Evolutionary conservation across 2,888 invertebrate species (phyloP), one percentile per base, ranked within the genome.

Genomic region (Protodeltote pygarga): DNA sequence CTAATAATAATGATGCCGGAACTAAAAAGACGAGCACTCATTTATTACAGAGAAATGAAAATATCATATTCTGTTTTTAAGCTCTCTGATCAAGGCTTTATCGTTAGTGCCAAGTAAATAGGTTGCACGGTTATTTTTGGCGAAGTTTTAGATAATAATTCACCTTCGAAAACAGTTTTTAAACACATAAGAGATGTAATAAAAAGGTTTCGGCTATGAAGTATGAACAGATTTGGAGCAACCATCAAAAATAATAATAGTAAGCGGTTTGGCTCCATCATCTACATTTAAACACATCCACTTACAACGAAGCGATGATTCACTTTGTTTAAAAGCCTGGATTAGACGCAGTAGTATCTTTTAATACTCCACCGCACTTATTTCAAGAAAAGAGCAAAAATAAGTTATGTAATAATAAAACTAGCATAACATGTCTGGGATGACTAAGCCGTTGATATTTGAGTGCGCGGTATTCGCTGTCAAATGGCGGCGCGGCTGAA

Each of bases 391-490:
- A 68, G 63, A 49, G 59, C 71, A 59, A 66, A 68, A 68, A 68
- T 68, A 71, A 73, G 66, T 75, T 69, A 66, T 39, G 42, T 65
- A 65, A 62, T 63, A 60, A 70, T 69, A 67, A 70, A 67, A 66
- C 50, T 63, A 70, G 49, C 54, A 44, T 55, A 70, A 54, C 53
- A 63, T 63, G 71, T 63, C 51, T 62, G 66, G 34, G 70, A 71
- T 86, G 88, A 87, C 78, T 85, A 82, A 86, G 78, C 76, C 71
- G 47, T 72, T 81, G 86, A 84, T 86, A 87, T 85, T 84, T 83
- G 77, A 79, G 77, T 65, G 70, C 59, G 51, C 65, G 65, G 76
- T 71, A 77, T 77, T 77, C 68, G 75, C 76, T 75, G 82, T 83
- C 79, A 83, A 81, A 84, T 77, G 71, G 76, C 71, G 61, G 55